Evolutionary conservation across 2,797 vertebrate genomes (phyloP), one percentile per base, ranked within the genome.

Genomic region (Eupleurogrammus muticus): DNA sequence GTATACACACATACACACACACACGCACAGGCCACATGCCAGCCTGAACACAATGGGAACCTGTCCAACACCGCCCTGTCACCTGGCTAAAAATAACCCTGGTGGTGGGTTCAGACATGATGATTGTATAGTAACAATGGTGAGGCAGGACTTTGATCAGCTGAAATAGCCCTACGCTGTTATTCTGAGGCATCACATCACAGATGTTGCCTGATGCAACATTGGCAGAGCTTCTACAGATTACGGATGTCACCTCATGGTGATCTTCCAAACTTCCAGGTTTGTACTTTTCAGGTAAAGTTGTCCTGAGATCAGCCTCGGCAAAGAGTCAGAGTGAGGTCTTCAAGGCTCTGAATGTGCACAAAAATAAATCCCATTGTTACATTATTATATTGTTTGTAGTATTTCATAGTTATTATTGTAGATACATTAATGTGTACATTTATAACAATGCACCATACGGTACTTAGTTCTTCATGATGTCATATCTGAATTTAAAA

Each of bases 61-160:
- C 63, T 78, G 71, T 75, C 82, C 85, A 87, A 66, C 74, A 34
- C 76, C 62, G 40, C 79, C 81, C 84, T 73, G 73, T 86, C 87
- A 91, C 80, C 86, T 82, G 62, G 53, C 80, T 90, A 92, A 88
- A 91, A 89, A 92, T 92, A 93, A 63, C 75, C 70, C 32, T 19
- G 56, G 55, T 59, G 16, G 53, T 56, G 34, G 62, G 58, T 66
- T 75, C 40, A 73, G 57, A 79, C 65, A 74, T 83, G 51, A 70
- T 71, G 77, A 75, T 71, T 81, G 75, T 79, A 38, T 67, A 65
- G 51, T 67, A 89, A 90, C 86, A 92, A 90, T 91, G 34, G 63
- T 48, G 56, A 51, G 16, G 42, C 77, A 79, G 44, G 48, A 77
- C 82, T 88, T 90, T 89, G 79, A 91, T 87, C 79, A 69, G 61